Evolutionary conservation across 2,113 vertebrate species (phyloP).

Genomic region (Larimichthys polyactis): DNA sequence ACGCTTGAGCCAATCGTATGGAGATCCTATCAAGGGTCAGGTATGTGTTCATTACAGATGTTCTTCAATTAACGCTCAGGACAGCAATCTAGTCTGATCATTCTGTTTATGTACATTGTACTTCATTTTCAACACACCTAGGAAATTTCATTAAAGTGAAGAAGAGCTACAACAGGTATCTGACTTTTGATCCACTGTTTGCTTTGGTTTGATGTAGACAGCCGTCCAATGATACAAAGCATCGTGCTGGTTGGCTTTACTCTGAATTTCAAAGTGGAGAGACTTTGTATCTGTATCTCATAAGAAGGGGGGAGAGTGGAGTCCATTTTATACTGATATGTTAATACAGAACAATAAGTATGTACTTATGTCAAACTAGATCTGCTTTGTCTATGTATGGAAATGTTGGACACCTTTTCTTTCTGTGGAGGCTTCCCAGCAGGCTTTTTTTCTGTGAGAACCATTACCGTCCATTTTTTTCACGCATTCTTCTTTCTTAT

Average conservation of each 20-base stretch:
- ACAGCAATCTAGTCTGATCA: constrained; percentile 42
- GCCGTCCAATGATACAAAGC: constrained; percentile 57
- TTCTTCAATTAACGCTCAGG: constrained; percentile 58
- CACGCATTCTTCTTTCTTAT: background rate
- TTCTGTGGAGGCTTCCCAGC: background rate
- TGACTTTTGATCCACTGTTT: constrained; percentile 67
- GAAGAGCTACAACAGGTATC: constrained; percentile 56
- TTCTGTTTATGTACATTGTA: constrained; percentile 61
- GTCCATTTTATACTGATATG: constrained; percentile 3
- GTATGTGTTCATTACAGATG: constrained; percentile 64
- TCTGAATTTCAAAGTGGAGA: constrained; percentile 41
- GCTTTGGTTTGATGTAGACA: constrained; percentile 69
- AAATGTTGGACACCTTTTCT: background rate
- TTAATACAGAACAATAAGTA: constrained; percentile 48
- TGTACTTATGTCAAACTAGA: constrained; percentile 14
- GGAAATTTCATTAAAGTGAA: constrained; percentile 75
- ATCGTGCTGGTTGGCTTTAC: constrained; percentile 55
- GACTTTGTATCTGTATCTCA: constrained; percentile 46
- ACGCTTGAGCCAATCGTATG: constrained; percentile 23
- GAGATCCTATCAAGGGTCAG: constrained; percentile 60
- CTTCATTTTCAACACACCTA: constrained; percentile 63
- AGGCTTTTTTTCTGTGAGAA: background rate
- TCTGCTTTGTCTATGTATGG: constrained; percentile 40
- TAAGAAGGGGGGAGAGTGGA: constrained; percentile 17
- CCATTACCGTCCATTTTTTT: background rate